Evolutionary conservation across 2,888 invertebrate species (phyloP), one percentile per base, ranked within the genome.

Genomic region (Pseudolycoriella hygida): DNA sequence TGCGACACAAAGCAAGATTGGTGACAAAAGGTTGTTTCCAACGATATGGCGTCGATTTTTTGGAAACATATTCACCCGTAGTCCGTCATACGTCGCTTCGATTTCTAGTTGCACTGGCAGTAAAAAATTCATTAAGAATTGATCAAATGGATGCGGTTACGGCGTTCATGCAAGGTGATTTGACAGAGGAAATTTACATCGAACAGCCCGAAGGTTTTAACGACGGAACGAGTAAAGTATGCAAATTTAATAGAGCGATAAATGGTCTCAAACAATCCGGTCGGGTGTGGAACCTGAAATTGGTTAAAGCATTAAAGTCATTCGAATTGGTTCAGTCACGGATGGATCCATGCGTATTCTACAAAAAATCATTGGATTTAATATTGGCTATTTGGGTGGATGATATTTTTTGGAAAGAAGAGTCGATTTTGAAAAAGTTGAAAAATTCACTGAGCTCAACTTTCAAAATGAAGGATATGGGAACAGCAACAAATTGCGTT

Each of bases 211-310:
- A 50, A 40, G 47, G 47, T 39, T 45, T 42, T 45, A 25, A 25
- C 46, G 43, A 53, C 50, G 46, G 52, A 50, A 50, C 43, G 51
- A 12, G 53, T 45, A 39, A 46, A 47, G 42, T 30, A n/a, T 10
- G 14, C 14, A 30, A 5, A 6, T 14, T 15, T 42, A 25, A 34
- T 39, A 32, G 46, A 45, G 5, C 38, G n/a, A 17, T 50, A 8
- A 49, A 50, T 46, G 49, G 49, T n/a, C n/a, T n/a, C n/a, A n/a
- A n/a, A n/a, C n/a, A n/a, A n/a, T n/a, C n/a, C n/a, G n/a, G n/a
- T n/a, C n/a, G n/a, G n/a, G n/a, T n/a, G n/a, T n/a, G n/a, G n/a
- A n/a, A n/a, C n/a, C n/a, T n/a, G n/a, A n/a, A n/a, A n/a, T n/a
- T n/a, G n/a, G n/a, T n/a, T n/a, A n/a, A n/a, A n/a, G n/a, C n/a